A percentile compares a stretch with the other conserved stretches of the same genome.
Evolutionary conservation across 2,113 vertebrate genomes (phyloP).

Genomic region (Oreochromis spilurus): DNA sequence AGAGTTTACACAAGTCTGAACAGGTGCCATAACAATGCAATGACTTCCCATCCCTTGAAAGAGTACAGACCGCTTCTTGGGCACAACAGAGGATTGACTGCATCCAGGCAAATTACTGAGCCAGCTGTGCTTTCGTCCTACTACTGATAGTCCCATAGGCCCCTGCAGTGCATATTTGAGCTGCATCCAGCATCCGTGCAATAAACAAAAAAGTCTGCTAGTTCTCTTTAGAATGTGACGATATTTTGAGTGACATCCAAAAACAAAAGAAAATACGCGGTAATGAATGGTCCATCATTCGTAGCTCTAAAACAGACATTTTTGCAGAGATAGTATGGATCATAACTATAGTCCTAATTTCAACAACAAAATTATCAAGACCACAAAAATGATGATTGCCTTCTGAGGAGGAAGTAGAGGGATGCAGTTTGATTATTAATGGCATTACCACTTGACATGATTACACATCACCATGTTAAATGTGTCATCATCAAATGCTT

Average conservation of each 20-base stretch:
- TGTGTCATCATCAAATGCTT: background rate
- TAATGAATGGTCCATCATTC: background rate
- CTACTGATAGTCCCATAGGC: constrained; percentile 9
- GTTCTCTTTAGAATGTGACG: background rate
- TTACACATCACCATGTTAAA: background rate
- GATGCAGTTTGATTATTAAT: background rate
- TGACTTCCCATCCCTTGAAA: constrained; percentile 48
- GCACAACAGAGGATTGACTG: constrained; percentile 17
- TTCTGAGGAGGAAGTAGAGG: background rate
- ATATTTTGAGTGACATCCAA: background rate
- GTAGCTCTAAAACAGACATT: background rate
- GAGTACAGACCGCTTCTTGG: constrained; percentile 36
- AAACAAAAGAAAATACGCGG: background rate
- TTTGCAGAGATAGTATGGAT: background rate
- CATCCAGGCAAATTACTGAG: constrained; percentile 38
- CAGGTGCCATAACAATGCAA: constrained; percentile 40
- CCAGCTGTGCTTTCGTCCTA: constrained; percentile 33
- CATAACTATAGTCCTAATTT: background rate
- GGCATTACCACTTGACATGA: background rate
- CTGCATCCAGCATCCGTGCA: background rate
- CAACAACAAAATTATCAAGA: background rate
- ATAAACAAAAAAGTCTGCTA: background rate
- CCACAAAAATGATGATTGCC: background rate
- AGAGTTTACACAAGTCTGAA: constrained; percentile 41
- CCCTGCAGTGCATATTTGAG: background rate